phyloP scores from a whole-genome alignment of 2,888 invertebrate genomes.

The Idaea straminata region DNA sequence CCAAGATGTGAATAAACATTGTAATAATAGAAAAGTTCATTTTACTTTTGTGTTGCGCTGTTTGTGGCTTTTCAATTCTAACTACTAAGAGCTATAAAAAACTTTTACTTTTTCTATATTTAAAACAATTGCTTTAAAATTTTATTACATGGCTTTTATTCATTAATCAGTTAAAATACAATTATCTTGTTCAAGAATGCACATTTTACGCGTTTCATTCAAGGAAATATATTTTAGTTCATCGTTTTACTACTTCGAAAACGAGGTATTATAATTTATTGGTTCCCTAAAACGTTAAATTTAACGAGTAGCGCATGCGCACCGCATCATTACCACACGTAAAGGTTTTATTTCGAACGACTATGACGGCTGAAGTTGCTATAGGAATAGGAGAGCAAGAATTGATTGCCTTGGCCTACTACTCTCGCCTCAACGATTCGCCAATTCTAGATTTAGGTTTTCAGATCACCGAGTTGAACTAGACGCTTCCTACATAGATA shows the following conservation, averaged over 20 bases:
- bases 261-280: neutral
- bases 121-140: no score
- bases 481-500: slow-evolving; percentile 54
- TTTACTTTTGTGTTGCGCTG: neutral
- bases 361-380: neutral
- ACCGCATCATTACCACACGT: neutral
- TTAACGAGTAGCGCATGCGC: neutral
- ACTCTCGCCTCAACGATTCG: slow-evolving; percentile 63
- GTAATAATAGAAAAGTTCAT: neutral
- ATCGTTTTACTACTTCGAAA: neutral
- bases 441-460: slow-evolving; percentile 79
- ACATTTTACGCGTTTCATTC: no score
- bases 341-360: neutral
- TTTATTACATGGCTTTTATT: no score
- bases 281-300: neutral
- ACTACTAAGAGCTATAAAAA: neutral
- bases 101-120: no score
- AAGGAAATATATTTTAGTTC: neutral
- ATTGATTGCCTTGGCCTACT: slow-evolving; percentile 76
- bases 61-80: neutral
- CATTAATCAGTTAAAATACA: no score
- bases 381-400: slow-evolving; percentile 40
- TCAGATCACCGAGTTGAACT: slow-evolving; percentile 72
- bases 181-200: no score
- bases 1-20: neutral